Percentiles rank a stretch among this genome's conserved stretches.
phyloP scores from a whole-genome alignment of 2,797 vertebrate species.

The Betta splendens region DNA sequence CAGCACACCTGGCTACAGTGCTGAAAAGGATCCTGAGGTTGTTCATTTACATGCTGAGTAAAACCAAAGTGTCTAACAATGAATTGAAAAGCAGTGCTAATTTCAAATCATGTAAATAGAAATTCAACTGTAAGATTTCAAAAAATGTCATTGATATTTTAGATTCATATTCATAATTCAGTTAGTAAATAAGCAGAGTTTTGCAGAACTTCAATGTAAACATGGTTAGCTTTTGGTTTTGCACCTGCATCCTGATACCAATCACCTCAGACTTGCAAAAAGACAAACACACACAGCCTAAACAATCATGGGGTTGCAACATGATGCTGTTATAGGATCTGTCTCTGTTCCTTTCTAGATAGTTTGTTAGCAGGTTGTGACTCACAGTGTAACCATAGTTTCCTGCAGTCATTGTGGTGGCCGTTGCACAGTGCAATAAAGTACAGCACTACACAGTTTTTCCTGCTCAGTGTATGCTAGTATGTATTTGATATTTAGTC shows the following conservation, averaged over 20 bases:
- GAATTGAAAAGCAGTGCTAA: too few relatives aligned
- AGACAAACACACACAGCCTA: conserved; percentile 13
- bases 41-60: too few relatives aligned
- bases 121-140: too few relatives aligned
- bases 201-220: not conserved
- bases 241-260: conserved; percentile 24
- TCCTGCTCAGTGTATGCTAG: not conserved
- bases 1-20: too few relatives aligned
- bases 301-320: conserved; percentile 56
- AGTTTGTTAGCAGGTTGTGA: conserved; percentile 48
- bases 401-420: conserved; percentile 1
- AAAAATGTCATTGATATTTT: too few relatives aligned
- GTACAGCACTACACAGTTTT: conserved; percentile 12
- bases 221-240: not conserved
- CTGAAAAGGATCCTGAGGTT: too few relatives aligned
- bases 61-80: too few relatives aligned
- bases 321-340: conserved; percentile 70
- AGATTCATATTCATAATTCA: too few relatives aligned
- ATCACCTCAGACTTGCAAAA: conserved; percentile 29
- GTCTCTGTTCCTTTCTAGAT: conserved; percentile 37
- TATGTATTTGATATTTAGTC: too few relatives aligned
- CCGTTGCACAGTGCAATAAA: conserved; percentile 30
- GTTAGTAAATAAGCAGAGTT: too few relatives aligned
- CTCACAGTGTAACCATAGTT: conserved; percentile 52
- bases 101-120: too few relatives aligned